A percentile compares a stretch with the other conserved stretches of the same genome.
Conservation (phyloP, 64 coral and sea anemone species). For the Acropora tenuis region DNA sequence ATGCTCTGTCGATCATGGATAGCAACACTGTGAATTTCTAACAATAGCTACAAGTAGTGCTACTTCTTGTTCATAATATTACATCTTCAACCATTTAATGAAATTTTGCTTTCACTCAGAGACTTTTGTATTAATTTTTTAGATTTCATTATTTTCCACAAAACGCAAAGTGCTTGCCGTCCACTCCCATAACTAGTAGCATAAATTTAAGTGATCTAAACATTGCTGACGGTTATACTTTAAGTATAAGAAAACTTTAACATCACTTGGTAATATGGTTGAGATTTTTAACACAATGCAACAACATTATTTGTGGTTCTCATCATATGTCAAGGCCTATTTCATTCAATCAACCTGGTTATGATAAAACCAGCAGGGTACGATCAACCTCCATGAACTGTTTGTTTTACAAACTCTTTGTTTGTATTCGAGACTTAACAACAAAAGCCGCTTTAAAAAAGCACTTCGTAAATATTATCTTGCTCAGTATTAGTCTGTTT, state of each 20-base stretch:
- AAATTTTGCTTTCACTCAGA: no score
- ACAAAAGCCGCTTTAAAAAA: no score
- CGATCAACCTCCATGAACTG: not conserved
- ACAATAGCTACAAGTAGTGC: no score
- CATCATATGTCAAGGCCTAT: no score
- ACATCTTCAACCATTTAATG: no score
- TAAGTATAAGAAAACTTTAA: not conserved
- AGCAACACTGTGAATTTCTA: no score
- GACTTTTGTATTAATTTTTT: not conserved
- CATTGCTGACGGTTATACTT: not conserved
- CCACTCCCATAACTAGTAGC: not conserved
- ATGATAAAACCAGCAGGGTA: not conserved
- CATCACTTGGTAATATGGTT: not conserved
- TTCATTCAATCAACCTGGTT: not conserved
- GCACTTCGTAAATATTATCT: no score
- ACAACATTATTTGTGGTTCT: not conserved
- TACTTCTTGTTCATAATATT: no score
- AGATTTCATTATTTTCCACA: not conserved
- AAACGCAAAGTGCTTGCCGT: constrained; percentile 6
- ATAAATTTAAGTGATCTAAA: not conserved
- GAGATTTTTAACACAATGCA: not conserved
- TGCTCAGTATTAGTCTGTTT: no score
- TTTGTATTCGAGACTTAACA: no score
- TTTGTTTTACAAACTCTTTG: not conserved
- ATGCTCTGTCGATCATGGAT: no score